Evolutionary conservation across 2,113 vertebrate genomes (phyloP), one percentile per base, ranked within the genome.

Genomic region (Agapornis roseicollis): DNA sequence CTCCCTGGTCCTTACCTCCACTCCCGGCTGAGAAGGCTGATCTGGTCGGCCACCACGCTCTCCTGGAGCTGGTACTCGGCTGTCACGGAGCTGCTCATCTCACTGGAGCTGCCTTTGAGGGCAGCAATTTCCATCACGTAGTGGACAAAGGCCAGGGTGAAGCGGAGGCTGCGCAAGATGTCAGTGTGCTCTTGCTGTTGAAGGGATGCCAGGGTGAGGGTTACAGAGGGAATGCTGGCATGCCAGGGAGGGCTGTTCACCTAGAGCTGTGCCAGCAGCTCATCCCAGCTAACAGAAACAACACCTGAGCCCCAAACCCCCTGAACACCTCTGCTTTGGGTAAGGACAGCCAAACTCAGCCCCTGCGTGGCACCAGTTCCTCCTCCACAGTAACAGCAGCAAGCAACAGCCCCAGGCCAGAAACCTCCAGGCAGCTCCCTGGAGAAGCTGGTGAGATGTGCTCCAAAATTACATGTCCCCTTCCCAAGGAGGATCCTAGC

Each of bases 11-110:
- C 98, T 94, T 83, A 99, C 99, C 99, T 99, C 99, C 99, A 99
- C 91, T 99, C 99, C 81, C 94, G 96, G 97, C 99, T 99, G 81
- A 99, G 98, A 16, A 99, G 98, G 95, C 99, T 99, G 97, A 99
- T 99, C 97, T 99, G 99, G 97, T 99, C 99, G 0, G 99, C 98
- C 97, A 99, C 98, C 85, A 99, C 53, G 7, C 99, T 99, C 97
- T 99, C 99, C 97, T 99, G 99, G 88, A 99, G 98, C 84, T 98
- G 98, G 96, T 98, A 98, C 69, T 99, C 98, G 0, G 97, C 96
- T 10, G 98, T 97, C 31, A 97, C 93, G 0, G 96, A 97, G 73
- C 90, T 92, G 23, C 93, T 86, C 17, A 93, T 85, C 88, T 99
- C 98, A 0, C 97, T 87, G 66, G 97, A 95, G 6, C 80, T 96